Base-by-base conservation (phyloP, 2,797 vertebrate genomes). In the Macropus fuliginosus region DNA sequence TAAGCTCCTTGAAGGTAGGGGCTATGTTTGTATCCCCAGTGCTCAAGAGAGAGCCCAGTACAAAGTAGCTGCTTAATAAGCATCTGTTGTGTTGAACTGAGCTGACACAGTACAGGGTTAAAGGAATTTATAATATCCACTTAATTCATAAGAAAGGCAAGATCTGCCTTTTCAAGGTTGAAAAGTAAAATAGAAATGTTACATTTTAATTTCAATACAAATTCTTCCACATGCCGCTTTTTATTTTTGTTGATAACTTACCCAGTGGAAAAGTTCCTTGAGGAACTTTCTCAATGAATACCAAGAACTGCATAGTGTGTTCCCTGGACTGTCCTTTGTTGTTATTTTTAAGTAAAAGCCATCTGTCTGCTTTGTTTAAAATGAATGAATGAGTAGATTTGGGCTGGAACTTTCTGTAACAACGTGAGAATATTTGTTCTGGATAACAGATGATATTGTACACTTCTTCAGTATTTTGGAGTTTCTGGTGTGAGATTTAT, bases 271-370 rank as follows among this genome's bases (percentile, higher is more conserved):
- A 95, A 94, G 95, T 96, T 97, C 94, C 90, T 96, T 97, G 95
- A 95, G 96, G 94, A 96, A 94, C 94, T 97, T 97, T 96, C 92
- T 97, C 97, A 95, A 94, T 95, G 89, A 96, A 94, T 96, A 96
- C 57, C 93, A 92, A 93, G 95, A 92, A 97, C 66, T 52, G 18
- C 52, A 54, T 29, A 90, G 46, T 54, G 4, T n/a, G 31, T 91
- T 95, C 91, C 55, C 13, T 93, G 95, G 95, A 94, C 96, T 93
- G 92, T 94, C 91, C 95, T 98, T 95, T 4, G 0, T 97, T 96
- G 92, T 97, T 97, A 96, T 97, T 98, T 97, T 97, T 97, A 98
- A 97, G 96, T 95, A 96, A 96, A 57, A 96, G 87, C 91, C 90
- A 91, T 97, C 95, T 97, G 93, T 94, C 91, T 59, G 92, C 95